A percentile compares a stretch with the other conserved stretches of the same genome.
Conservation (phyloP, 1,140 invertebrate genomes). For the Trichonephila inaurata region DNA sequence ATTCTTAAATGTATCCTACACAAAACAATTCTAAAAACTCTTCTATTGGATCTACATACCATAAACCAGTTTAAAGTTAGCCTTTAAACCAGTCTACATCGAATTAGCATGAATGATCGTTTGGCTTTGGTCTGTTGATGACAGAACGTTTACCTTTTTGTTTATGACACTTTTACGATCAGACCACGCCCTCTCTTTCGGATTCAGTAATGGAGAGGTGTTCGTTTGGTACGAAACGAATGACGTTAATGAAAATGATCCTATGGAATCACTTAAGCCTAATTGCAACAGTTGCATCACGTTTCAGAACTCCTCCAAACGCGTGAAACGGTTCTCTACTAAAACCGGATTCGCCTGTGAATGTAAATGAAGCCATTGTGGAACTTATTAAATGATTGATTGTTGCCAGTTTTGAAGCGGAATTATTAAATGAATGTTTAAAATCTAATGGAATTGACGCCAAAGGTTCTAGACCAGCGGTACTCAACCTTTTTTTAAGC, state of each 20-base stretch:
- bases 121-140: neutral
- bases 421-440: no score
- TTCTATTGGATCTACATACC: neutral
- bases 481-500: no score
- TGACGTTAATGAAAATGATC: neutral
- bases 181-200: neutral
- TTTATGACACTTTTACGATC: neutral
- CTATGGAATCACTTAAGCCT: constrained; percentile 3
- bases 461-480: no score
- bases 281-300: neutral
- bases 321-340: neutral
- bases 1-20: no score
- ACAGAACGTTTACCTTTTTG: constrained; percentile 8
- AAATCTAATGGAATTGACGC: no score
- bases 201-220: neutral
- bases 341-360: neutral
- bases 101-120: neutral
- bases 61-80: neutral
- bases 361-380: neutral
- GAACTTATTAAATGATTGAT: neutral
- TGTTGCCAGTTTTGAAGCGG: neutral
- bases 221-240: neutral
- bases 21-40: no score
- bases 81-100: neutral
- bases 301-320: neutral